Evolutionary conservation across 2,888 invertebrate species (phyloP), one percentile per base, ranked within the genome.

Genomic region (Drosophila picticornis): DNA sequence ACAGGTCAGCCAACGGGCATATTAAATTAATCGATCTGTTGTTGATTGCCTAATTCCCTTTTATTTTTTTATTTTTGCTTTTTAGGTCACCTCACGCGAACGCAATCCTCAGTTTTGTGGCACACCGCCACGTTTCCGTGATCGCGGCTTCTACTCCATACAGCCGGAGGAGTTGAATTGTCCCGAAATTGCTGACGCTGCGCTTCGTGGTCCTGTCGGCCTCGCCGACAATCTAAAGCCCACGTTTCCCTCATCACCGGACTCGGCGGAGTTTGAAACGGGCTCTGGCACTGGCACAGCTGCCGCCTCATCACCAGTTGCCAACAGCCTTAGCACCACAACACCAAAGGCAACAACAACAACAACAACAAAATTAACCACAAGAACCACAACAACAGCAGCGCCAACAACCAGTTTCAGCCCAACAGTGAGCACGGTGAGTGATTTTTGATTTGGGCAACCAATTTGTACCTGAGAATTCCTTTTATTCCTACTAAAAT

Each of bases 61-160:
- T 7, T 34, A 6, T 25, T 1, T 2, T 36, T 34, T 29, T 10
- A 10, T 3, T 10, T 9, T 10, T 9, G 10, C 4, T 40, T 19
- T 22, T 29, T 16, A 93, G 93, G 93, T 98, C 27, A 98, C 98
- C 16, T 98, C 98, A 77, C 95, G 98, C 51, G 98, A 98, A 93
- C 94, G 97, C 84, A 97, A 97, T 93, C 98, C 98, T 10, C 98
- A 98, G 93, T 98, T 98, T 93, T 98, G 98, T 91, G 98, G 98
- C 19, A 96, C 96, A 81, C 98, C 98, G 1, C 94, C 95, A 1
- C 94, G 96, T 77, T 96, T 98, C 87, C 95, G 97, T 67, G 96
- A 97, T 75, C 95, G 96, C 55, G 97, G 96, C 43, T 98, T 98
- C 93, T 97, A 98, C 91, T 97, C 96, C 88, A 97, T 98, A 82